Conservation (phyloP, 2,797 vertebrate genomes). For the Scyliorhinus canicula region DNA sequence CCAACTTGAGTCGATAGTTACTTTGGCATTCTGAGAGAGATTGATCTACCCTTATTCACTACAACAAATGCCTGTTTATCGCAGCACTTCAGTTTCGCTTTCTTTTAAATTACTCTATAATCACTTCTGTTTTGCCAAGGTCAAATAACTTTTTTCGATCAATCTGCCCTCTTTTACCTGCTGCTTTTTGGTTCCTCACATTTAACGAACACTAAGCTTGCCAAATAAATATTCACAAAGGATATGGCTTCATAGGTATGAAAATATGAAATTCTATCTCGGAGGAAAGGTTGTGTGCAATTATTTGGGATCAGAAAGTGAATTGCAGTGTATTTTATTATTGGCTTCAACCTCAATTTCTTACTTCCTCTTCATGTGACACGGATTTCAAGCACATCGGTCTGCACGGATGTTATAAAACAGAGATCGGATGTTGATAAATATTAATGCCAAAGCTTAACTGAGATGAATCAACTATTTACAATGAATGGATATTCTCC, state of each 20-base stretch:
- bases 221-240: background rate
- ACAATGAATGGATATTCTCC: no score
- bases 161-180: background rate
- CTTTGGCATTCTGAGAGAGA: background rate
- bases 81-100: background rate
- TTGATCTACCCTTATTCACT: background rate
- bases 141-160: background rate
- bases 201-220: background rate
- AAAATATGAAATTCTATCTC: conserved; percentile 15
- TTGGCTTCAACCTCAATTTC: background rate
- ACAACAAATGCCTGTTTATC: background rate
- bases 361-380: background rate
- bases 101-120: background rate
- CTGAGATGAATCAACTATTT: no score
- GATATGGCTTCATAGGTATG: background rate
- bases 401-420: no score
- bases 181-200: conserved; percentile 1
- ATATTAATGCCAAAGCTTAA: no score
- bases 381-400: no score
- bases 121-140: background rate
- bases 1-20: background rate
- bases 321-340: background rate
- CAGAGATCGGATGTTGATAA: no score
- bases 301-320: background rate
- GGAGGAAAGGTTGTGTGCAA: background rate